Base-by-base conservation (phyloP, 2,797 vertebrate species). In the Gallinago stenura region DNA sequence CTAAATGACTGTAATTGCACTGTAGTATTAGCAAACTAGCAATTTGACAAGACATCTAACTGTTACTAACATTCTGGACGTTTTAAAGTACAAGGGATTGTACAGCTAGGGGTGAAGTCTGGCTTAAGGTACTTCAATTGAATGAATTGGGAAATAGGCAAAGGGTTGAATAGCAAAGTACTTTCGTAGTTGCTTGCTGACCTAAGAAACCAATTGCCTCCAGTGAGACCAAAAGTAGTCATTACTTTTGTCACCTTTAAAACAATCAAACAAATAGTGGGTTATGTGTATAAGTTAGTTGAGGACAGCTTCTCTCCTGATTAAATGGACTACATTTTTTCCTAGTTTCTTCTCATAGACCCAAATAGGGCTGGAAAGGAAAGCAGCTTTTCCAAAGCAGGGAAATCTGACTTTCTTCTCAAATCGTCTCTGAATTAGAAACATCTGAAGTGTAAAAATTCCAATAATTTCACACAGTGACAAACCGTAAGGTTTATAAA, bases 391-490 rank as follows among this genome's bases (percentile, higher is more conserved):
- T 75, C 72, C n/a, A 79, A 71, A 83, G 85, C 64, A 81, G 35
- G 62, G 39, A 72, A 91, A 79, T 46, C 19, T 57, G 57, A 51
- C 76, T 93, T 78, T 78, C 37, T 81, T 84, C 71, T 90, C 50
- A 82, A 77, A 54, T 82, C 57, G 65, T 89, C 33, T 53, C 39
- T 82, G 73, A 89, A 50, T 72, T 79, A 72, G 75, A 93, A 94
- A 66, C 30, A 88, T 84, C 53, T 89, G 72, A 90, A 90, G 69
- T 94, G 43, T 54, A 90, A 88, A 88, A 88, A 72, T 84, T 88
- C 22, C 85, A 66, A 0, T 78, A 81, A 86, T 58, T 93, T 94
- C 92, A 84, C 86, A 83, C 80, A 46, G 45, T 90, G 80, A 72
- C 45, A 91, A 83, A 51, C 69, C 8, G 6, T 64, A 81, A 88